Evolutionary conservation across 2,888 invertebrate genomes (phyloP).

Genomic region (Volucella bombylans): DNA sequence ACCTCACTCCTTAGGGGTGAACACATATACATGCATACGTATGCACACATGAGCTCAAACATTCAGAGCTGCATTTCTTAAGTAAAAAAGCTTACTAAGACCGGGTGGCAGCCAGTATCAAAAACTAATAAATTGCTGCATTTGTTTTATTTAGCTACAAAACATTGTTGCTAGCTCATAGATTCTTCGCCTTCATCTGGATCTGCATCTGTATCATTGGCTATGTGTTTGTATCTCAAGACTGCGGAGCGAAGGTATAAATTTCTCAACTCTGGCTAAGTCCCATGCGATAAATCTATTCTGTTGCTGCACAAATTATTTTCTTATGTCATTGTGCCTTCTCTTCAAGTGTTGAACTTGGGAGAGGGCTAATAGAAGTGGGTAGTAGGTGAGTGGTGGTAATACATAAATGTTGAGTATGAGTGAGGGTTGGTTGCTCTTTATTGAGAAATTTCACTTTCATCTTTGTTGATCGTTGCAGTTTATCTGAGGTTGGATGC

Average conservation of each 20-base stretch:
- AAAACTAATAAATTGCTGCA: constrained; percentile 55
- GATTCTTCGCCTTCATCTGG: constrained; percentile 18
- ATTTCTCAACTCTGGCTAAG: constrained; percentile 55
- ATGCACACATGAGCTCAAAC: neutral
- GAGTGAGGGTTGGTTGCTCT: neutral
- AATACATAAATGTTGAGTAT: neutral
- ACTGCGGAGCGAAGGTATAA: neutral
- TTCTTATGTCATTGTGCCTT: constrained; percentile 60
- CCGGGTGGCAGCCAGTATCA: constrained; percentile 1
- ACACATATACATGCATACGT: neutral
- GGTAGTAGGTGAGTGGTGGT: neutral
- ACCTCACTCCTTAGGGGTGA: constrained; percentile 17
- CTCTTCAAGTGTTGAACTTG: constrained; percentile 21
- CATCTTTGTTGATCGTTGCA: constrained; percentile 51
- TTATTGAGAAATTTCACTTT: constrained; percentile 65
- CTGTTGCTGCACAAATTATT: constrained; percentile 62
- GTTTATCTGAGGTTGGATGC: constrained; percentile 30
- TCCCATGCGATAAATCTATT: constrained; percentile 59
- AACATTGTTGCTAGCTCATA: constrained; percentile 60
- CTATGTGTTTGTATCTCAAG: too few relatives aligned
- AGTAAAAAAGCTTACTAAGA: constrained; percentile 6
- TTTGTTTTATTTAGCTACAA: constrained; percentile 47
- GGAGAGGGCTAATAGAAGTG: neutral
- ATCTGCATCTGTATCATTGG: constrained; percentile 18
- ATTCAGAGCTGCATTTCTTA: constrained; percentile 13